Evolutionary conservation across 2,797 vertebrate genomes (phyloP), one percentile per base, ranked within the genome.

Genomic region (Nyctibius grandis): DNA sequence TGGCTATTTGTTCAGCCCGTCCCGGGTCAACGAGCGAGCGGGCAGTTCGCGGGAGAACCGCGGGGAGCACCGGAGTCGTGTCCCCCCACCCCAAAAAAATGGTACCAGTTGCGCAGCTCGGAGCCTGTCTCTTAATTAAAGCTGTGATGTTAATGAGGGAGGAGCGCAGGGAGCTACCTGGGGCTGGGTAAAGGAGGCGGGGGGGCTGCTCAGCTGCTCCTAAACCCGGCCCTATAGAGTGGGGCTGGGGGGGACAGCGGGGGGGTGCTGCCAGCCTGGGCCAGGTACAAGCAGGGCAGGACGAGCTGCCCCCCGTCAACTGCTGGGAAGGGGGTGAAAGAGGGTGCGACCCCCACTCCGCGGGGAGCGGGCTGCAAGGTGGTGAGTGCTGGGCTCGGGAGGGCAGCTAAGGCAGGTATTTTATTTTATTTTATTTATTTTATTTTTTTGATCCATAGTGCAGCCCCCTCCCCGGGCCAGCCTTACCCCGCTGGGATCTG

Each of bases 301-400:
- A 54, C 0, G 3, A 70, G 26, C 5, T 22, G 9, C 50, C 7
- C 23, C 36, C 72, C 63, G 18, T 8, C 19, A 20, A 3, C 22
- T 10, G 12, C 70, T 23, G 74, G 47, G 40, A 22, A 22, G 31
- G 33, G 7, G 45, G 18, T 3, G 7, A 28, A 18, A 80, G 26
- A 0, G 11, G 48, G 11, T 57, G 29, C 47, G 4, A 6, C 3
- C 2, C 3, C 1, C 7, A 7, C 12, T 5, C 34, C 3, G 8
- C 12, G 25, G 72, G n/a, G 17, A 47, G 42, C 1, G 12, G 14
- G 28, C 10, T 61, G 54, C 11, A 12, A n/a, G 42, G 42, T 15
- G 40, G 40, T 42, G 40, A 42, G 40, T 11, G 36, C 18, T 3
- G 18, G 47, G 54, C 54, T 68, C 17, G 78, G 38, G 25, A 5